phyloP scores from a whole-genome alignment of 2,888 invertebrate species.

The Aphodius granarius region DNA sequence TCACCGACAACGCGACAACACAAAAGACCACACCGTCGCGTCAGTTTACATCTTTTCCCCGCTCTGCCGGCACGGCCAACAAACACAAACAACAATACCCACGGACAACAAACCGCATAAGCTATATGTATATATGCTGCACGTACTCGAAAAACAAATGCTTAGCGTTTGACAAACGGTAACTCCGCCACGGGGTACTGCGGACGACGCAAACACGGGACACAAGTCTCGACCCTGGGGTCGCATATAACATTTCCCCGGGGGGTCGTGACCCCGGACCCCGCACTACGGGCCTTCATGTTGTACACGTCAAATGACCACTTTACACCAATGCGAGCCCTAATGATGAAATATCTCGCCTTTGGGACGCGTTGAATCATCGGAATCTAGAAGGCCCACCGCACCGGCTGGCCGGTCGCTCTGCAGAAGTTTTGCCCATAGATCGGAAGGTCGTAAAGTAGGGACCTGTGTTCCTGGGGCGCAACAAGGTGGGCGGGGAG shows the following conservation, averaged over 20 bases:
- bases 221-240: slow-evolving; percentile 38
- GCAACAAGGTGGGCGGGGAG: background rate
- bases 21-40: background rate
- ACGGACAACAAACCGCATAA: slow-evolving; percentile 28
- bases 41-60: background rate
- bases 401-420: no score
- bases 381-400: slow-evolving; percentile 40
- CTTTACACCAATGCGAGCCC: slow-evolving; percentile 55
- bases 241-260: slow-evolving; percentile 48
- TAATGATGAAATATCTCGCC: slow-evolving; percentile 59
- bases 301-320: slow-evolving; percentile 58
- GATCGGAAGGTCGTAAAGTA: background rate
- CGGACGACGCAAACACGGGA: slow-evolving; percentile 36
- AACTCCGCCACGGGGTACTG: slow-evolving; percentile 37
- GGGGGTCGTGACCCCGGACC: slow-evolving; percentile 40
- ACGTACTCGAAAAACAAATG: slow-evolving; percentile 46
- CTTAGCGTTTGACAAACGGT: slow-evolving; percentile 49
- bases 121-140: background rate
- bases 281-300: slow-evolving; percentile 33
- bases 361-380: slow-evolving; percentile 57
- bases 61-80: background rate
- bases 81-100: slow-evolving; percentile 26
- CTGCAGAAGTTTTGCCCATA: background rate
- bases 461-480: background rate
- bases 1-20: background rate